Base-by-base conservation (phyloP, 2,113 vertebrate genomes). In the Nibea coibor region DNA sequence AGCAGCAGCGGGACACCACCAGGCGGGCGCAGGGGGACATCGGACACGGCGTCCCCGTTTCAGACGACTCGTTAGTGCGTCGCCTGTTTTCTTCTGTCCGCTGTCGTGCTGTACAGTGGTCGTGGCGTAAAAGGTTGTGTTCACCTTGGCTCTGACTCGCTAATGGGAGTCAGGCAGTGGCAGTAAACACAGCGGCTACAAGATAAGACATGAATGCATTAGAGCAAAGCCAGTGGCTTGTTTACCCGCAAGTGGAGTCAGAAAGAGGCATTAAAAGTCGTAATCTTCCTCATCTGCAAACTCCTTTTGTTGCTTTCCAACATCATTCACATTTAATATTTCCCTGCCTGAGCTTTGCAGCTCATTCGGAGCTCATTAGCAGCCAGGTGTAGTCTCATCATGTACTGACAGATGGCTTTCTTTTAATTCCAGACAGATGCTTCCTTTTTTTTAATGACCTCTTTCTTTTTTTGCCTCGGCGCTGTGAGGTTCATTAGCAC, bases 341-440 rank as follows among this genome's bases (percentile, higher is more conserved):
- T 75, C 56, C 9, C 65, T 75, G 77, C 80, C 72, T 19, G 59
- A 75, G 77, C 72, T 78, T 80, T 71, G 62, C 17, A 62, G 78
- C 51, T 56, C 72, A 47, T 88, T 77, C 65, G 71, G 51, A 77
- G 6, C 22, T 75, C 82, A 69, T 83, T 73, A 57, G 4, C 79
- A 63, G 61, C 57, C 81, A 85, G 83, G 90, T 86, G 88, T 54
- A 4, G 65, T 45, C 87, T 85, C 88, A 45, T 86, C 88, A 59
- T 28, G 50, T 31, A 1, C 78, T 77, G 88, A 89, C 90, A 83
- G 80, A 90, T 86, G 84, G 80, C 5, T 82, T 82, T 67, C 84
- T 78, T 79, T 86, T 91, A 80, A 85, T 61, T 90, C 68, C 66
- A 78, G 56, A 53, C 80, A 87, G 88, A 88, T 81, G 84, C 74